phyloP scores from a whole-genome alignment of 2,888 invertebrate genomes.

The Leucania comma region DNA sequence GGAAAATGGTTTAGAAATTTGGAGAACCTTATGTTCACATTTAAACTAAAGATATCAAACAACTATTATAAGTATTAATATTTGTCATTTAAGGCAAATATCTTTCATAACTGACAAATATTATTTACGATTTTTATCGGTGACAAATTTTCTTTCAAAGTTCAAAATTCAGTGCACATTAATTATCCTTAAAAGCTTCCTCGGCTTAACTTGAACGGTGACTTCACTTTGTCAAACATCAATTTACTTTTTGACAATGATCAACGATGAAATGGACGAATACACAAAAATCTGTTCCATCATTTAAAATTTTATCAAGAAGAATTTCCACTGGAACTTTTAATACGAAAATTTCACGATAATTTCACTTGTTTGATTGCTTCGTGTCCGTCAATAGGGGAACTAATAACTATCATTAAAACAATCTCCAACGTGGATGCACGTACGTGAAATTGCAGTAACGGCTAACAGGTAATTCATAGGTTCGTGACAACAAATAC shows the following conservation, averaged over 20 bases:
- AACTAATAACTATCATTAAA: slow-evolving; percentile 70
- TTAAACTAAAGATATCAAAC: background rate
- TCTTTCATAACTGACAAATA: slow-evolving; percentile 1
- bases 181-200: slow-evolving; percentile 87
- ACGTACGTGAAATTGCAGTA: slow-evolving; percentile 74
- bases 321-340: slow-evolving; percentile 25
- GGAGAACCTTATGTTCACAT: background rate
- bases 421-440: slow-evolving; percentile 57
- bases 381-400: slow-evolving; percentile 58
- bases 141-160: slow-evolving; percentile 69
- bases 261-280: slow-evolving; percentile 81
- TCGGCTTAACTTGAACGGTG: slow-evolving; percentile 80
- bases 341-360: slow-evolving; percentile 52
- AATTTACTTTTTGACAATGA: slow-evolving; percentile 87
- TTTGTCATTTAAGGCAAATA: background rate
- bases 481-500: slow-evolving; percentile 85
- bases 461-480: slow-evolving; percentile 77
- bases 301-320: slow-evolving; percentile 62
- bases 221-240: slow-evolving; percentile 88
- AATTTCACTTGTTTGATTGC: slow-evolving; percentile 52
- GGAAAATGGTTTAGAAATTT: background rate
- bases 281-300: slow-evolving; percentile 71
- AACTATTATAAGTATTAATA: background rate
- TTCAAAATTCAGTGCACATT: slow-evolving; percentile 76
- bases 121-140: slow-evolving; percentile 65